Evolutionary conservation across 2,113 vertebrate species (phyloP), one percentile per base, ranked within the genome.

Genomic region (Triplophysa dalaica): DNA sequence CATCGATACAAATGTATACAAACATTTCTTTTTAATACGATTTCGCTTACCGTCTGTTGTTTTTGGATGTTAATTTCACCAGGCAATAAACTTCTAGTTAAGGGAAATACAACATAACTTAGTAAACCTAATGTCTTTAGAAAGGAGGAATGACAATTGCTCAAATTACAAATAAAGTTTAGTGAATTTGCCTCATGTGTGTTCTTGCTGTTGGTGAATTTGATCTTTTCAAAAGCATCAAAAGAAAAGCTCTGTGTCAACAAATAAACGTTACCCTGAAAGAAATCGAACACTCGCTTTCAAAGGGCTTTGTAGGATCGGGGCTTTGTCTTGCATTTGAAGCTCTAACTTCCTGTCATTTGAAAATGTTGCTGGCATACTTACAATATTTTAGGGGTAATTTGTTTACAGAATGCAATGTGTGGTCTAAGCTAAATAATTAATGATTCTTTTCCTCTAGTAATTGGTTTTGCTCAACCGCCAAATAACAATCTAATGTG

Each of bases 361-460:
- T 78, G 56, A 72, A 69, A 75, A 74, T 76, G 74, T 41, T 65
- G 73, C 48, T 75, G 63, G 74, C 62, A 82, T 69, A 12, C 65
- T 56, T 82, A 82, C 73, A 77, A 74, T 79, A 85, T 85, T 79
- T 82, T 81, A 24, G 58, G 73, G 70, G 75, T 84, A 82, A 88
- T 85, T 88, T 87, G 84, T 88, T 89, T 85, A 87, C 86, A 82
- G 78, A 87, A 87, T 85, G 82, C 69, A 89, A 87, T 85, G 79
- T 85, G 83, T 82, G 86, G 85, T 83, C 87, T 83, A 77, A 86
- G 83, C 84, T 88, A 82, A 90, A 90, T 89, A 86, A 90, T 90
- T 85, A 87, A 87, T 86, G 83, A 70, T 80, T 87, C 77, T 90
- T 86, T 83, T 84, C 77, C 80, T 81, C 64, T 87, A 79, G 79